These are phyloP conservation scores for Asobara japonica DNA, from an alignment of 1,140 invertebrate genomes.

Conservation along the genomic window DNA sequence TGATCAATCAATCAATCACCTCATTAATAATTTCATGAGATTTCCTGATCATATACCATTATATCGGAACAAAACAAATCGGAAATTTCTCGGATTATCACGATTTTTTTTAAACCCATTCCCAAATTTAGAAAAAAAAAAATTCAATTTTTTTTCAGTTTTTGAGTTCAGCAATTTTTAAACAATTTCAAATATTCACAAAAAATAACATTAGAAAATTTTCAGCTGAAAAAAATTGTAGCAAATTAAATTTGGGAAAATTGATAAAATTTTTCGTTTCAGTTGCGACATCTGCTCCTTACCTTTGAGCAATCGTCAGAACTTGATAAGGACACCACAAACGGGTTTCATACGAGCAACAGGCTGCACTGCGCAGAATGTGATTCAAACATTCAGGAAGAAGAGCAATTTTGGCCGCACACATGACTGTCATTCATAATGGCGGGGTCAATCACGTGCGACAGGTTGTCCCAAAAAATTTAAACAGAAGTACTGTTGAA, in stretches of 20 bases:
- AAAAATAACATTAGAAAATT: too few species aligned
- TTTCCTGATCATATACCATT: too few species aligned
- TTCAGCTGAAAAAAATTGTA: neutral
- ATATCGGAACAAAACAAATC: too few species aligned
- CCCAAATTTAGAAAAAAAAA: too few species aligned
- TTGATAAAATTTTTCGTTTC: neutral
- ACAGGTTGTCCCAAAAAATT: conserved; percentile 19
- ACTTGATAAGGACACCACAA: conserved; percentile 17
- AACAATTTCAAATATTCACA: too few species aligned
- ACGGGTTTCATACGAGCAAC: conserved; percentile 7
- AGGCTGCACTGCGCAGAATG: conserved; percentile 24
- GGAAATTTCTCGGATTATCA: too few species aligned
- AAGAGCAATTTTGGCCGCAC: conserved; percentile 24
- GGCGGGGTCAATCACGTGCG: conserved; percentile 15
- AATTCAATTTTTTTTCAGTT: too few species aligned
- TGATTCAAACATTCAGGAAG: conserved; percentile 21
- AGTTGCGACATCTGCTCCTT: conserved; percentile 23
- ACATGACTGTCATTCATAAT: conserved; percentile 17
- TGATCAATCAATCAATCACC: too few species aligned
- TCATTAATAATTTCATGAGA: too few species aligned
- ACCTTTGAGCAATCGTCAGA: conserved; percentile 19
- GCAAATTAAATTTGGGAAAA: neutral
- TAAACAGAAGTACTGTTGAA: conserved; percentile 10
- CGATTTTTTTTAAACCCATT: too few species aligned
- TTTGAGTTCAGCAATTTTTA: too few species aligned